phyloP scores from a whole-genome alignment of 1,140 invertebrate genomes.

The Lamellibrachia luymesi region DNA sequence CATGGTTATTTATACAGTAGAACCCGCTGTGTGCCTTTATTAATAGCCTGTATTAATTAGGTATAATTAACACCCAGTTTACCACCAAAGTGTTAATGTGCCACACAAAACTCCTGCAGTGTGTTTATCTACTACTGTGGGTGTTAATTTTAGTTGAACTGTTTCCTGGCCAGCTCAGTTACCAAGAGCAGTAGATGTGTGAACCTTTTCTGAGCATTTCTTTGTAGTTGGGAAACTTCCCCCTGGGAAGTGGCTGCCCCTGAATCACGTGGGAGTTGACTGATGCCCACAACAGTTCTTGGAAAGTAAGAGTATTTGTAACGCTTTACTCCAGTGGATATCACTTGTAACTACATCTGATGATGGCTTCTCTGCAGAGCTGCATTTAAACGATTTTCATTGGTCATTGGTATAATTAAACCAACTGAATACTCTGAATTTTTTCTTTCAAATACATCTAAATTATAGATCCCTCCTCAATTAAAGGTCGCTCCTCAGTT shows the following conservation, averaged over 20 bases:
- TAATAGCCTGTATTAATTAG: not conserved
- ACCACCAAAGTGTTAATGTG: not conserved
- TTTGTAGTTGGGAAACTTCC: not conserved
- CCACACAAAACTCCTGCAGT: not conserved
- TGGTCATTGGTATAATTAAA: no score
- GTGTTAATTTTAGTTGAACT: not conserved
- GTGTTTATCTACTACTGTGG: not conserved
- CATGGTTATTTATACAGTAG: not conserved
- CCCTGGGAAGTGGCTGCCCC: not conserved
- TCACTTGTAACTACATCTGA: not conserved
- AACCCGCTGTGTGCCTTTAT: not conserved
- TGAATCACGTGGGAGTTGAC: not conserved
- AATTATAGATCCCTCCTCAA: no score
- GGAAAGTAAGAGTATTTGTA: not conserved
- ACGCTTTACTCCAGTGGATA: not conserved
- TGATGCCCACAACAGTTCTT: not conserved
- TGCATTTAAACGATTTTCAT: no score
- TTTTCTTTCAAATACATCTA: no score
- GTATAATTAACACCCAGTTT: not conserved
- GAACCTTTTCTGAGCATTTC: not conserved
- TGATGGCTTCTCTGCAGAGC: not conserved
- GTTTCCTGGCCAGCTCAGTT: not conserved
- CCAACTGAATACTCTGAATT: no score
- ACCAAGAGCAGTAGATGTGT: not conserved
- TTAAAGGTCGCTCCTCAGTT: no score